Conservation (phyloP, 2,888 invertebrate species). For the Selenia dentaria region DNA sequence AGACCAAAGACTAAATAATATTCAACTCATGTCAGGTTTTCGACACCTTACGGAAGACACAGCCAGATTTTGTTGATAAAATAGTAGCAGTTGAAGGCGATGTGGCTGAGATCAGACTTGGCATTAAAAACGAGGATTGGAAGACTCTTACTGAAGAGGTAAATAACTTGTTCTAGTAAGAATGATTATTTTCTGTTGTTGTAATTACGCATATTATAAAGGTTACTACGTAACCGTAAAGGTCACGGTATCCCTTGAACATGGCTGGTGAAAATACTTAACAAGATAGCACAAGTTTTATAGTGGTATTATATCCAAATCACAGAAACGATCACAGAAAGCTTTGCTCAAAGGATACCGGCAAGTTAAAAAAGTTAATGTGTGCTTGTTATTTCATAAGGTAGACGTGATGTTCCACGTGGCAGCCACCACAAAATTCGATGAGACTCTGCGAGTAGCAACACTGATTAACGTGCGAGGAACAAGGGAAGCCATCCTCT, state of each 20-base stretch:
- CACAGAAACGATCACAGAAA: too few relatives aligned
- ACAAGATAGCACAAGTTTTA: too few relatives aligned
- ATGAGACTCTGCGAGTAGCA: slow-evolving; percentile 89
- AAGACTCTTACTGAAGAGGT: slow-evolving; percentile 13
- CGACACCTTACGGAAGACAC: slow-evolving; percentile 1
- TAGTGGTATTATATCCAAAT: too few relatives aligned
- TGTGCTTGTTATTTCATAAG: slow-evolving; percentile 14
- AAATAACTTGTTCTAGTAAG: too few relatives aligned
- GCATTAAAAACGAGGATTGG: slow-evolving; percentile 5
- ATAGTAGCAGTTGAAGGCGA: slow-evolving; percentile 9
- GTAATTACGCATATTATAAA: too few relatives aligned
- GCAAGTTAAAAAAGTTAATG: too few relatives aligned
- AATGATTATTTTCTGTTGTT: too few relatives aligned
- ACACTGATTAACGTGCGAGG: slow-evolving; percentile 66
- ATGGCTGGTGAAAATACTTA: too few relatives aligned
- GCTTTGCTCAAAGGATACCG: too few relatives aligned
- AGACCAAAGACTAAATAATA: too few relatives aligned
- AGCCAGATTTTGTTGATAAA: slow-evolving; percentile 8
- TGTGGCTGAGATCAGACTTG: slow-evolving; percentile 8
- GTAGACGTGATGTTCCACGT: slow-evolving; percentile 54
- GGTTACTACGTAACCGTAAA: too few relatives aligned
- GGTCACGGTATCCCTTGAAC: too few relatives aligned
- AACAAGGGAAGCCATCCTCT: slow-evolving; percentile 59
- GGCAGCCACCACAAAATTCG: slow-evolving; percentile 86
- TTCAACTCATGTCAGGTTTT: slow-evolving; percentile 7